Conservation (phyloP, 30 jellyfish, hydroid and myxozoan genomes). For the Clytia hemisphaerica region DNA sequence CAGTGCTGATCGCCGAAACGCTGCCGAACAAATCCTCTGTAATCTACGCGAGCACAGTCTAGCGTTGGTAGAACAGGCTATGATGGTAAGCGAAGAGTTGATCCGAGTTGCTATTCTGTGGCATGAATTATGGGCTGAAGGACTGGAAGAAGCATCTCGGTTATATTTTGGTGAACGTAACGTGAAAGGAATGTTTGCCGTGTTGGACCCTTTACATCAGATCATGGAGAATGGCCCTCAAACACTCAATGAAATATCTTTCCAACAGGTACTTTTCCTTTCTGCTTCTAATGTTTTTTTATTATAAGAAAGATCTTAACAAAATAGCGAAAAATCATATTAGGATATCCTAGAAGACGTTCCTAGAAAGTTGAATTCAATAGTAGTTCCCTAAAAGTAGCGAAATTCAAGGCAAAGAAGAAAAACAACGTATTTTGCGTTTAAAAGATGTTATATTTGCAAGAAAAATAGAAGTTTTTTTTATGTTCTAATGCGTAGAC, state of each 20-base stretch:
- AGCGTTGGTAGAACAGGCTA: constrained; percentile 90
- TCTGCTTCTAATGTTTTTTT: no score
- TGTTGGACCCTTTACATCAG: constrained; percentile 87
- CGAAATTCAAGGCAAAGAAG: no score
- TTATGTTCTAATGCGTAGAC: background rate
- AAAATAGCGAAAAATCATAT: no score
- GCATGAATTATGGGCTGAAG: constrained; percentile 96
- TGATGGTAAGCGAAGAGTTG: constrained; percentile 96
- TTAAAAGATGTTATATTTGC: no score
- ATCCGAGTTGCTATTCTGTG: constrained; percentile 93
- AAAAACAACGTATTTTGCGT: no score
- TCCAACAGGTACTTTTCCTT: constrained; percentile 98
- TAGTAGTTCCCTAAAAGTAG: no score
- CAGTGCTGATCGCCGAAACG: constrained; percentile 73
- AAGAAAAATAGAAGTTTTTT: background rate
- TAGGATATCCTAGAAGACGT: no score
- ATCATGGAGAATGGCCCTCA: constrained; percentile 94
- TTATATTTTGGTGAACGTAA: constrained; percentile 83
- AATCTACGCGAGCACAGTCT: constrained; percentile 92
- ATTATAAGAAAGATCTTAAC: no score
- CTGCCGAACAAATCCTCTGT: constrained; percentile 75
- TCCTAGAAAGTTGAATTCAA: no score
- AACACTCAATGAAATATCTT: constrained; percentile 79
- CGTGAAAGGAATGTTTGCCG: constrained; percentile 82
- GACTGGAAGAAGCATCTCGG: constrained; percentile 92